Conservation (phyloP, 2,888 invertebrate species). For the Eugnorisma glareosa region DNA sequence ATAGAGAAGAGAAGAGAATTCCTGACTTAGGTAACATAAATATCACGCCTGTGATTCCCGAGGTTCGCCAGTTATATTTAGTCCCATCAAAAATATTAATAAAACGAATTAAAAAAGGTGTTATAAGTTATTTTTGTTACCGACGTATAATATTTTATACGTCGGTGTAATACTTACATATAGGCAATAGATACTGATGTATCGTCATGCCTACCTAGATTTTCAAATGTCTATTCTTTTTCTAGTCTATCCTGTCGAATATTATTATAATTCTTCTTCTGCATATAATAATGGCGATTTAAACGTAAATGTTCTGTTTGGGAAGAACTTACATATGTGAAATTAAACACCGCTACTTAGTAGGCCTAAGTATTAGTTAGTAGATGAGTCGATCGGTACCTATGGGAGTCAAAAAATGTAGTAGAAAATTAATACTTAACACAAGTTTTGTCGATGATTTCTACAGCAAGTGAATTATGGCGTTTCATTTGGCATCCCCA, state of each 20-base stretch:
- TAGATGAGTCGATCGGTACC: background rate
- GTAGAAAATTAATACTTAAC: background rate
- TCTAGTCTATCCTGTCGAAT: too few relatives aligned
- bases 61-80: background rate
- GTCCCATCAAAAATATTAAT: background rate
- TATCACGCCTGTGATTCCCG: background rate
- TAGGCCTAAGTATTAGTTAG: background rate
- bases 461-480: background rate
- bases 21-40: background rate
- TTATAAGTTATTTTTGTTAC: background rate
- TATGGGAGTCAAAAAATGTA: background rate
- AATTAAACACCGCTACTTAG: background rate
- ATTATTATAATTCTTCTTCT: background rate
- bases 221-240: background rate
- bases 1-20: background rate
- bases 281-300: background rate
- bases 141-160: background rate
- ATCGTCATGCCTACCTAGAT: background rate
- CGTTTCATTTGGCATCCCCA: constrained; percentile 64
- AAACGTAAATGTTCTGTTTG: background rate
- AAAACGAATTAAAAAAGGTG: background rate
- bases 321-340: background rate
- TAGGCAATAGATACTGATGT: too few relatives aligned
- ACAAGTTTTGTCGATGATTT: background rate
- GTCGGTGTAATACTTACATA: background rate